Conservation (phyloP, 2,797 vertebrate species). For the Clamator glandarius region DNA sequence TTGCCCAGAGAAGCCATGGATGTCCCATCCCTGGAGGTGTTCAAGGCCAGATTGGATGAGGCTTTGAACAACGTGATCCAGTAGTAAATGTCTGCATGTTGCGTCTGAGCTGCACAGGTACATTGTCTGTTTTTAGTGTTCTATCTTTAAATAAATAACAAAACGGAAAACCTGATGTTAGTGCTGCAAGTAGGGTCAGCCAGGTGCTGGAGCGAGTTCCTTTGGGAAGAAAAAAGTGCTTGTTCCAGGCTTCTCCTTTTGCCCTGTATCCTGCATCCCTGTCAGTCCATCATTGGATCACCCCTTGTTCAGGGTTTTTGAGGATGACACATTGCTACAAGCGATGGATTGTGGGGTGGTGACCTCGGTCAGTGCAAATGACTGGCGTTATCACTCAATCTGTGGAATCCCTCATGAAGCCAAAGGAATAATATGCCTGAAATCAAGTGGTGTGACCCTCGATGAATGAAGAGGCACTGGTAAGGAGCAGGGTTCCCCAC, state of each 20-base stretch:
- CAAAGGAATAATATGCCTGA: not conserved
- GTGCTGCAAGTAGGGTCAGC: not conserved
- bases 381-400: not conserved
- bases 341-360: not conserved
- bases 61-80: too few relatives aligned
- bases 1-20: too few relatives aligned
- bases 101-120: rapidly evolving
- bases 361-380: not conserved
- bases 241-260: not conserved
- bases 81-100: too few relatives aligned
- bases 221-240: not conserved
- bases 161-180: not conserved
- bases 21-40: too few relatives aligned
- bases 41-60: too few relatives aligned
- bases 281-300: rapidly evolving
- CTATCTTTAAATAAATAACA: not conserved
- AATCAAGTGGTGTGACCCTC: rapidly evolving
- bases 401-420: not conserved
- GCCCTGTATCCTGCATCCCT: rapidly evolving
- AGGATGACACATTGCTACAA: not conserved
- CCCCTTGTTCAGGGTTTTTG: not conserved
- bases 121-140: not conserved
- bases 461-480: rapidly evolving
- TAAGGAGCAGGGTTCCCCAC: not conserved
- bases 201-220: not conserved